Evolutionary conservation across 2,888 invertebrate species (phyloP), one percentile per base, ranked within the genome.

Genomic region (Metallyticus violacea): DNA sequence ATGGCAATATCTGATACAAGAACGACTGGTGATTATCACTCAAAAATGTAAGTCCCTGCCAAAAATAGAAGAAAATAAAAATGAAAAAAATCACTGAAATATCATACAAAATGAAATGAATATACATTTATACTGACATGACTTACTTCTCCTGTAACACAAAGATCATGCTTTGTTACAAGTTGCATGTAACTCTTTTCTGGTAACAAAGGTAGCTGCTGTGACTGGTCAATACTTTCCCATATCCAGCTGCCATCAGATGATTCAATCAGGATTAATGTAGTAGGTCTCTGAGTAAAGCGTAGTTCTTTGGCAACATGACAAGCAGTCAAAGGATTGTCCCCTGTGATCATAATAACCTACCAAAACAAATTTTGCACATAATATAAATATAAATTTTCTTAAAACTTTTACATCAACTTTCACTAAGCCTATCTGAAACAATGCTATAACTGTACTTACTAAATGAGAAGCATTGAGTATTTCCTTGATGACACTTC

Each of bases 281-380:
- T 93, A 2, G 94, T 92, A 26, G 93, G 92, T 90, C 97, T 97
- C 88, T 95, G 95, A 0, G 97, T 97, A 91, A 99, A 98, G 89
- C 96, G 95, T 86, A 99, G 92, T 91, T 99, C 99, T 90, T 96
- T 96, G 6, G 99, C 99, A 1, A 99, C 99, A 91, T 99, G 99
- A 91, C 99, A 99, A 4, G 99, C 99, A 0, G 99, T 99, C 88
- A 99, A 92, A 0, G 99, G 99, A 93, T 99, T 99, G 91, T 99
- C 99, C 40, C 99, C 99, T 6, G 99, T 99, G 79, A 99, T 99
- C 99, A 99, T 99, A 1, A 97, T 96, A 22, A 98, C 95, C 95
- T 95, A 89, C 9, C 89, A 88, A 88, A 88, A 29, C 78, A 86
- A 87, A n/a, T n/a, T n/a, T n/a, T n/a, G n/a, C n/a, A n/a, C n/a